A percentile compares a stretch with the other conserved stretches of the same genome.
Conservation (phyloP, 1,140 invertebrate species). For the Meloidogyne exigua region DNA sequence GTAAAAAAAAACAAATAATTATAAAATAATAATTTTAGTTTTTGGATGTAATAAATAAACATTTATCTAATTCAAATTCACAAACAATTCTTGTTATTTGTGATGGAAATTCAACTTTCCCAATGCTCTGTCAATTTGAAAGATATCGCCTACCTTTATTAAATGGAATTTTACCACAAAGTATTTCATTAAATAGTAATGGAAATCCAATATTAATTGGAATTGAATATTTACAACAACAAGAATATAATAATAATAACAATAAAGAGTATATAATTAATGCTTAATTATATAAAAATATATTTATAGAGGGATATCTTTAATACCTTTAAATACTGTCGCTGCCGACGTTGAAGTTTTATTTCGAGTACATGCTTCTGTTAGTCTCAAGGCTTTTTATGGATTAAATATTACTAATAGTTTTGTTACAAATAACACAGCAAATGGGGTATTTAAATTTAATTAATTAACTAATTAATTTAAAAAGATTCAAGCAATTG, state of each 20-base stretch:
- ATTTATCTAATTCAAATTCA: slow-evolving; percentile 26
- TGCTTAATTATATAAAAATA: too few relatives aligned
- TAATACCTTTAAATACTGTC: slow-evolving; percentile 34
- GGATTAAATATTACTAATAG: slow-evolving; percentile 87
- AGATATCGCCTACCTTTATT: slow-evolving; percentile 53
- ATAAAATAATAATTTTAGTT: slow-evolving; percentile 35
- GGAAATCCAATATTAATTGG: slow-evolving; percentile 59
- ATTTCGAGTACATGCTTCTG: slow-evolving; percentile 58
- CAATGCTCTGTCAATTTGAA: slow-evolving; percentile 44
- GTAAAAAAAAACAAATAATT: not conserved
- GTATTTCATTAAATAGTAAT: slow-evolving; percentile 50
- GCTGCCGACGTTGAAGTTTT: slow-evolving; percentile 55
- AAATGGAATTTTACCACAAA: slow-evolving; percentile 59
- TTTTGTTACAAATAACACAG: slow-evolving; percentile 83
- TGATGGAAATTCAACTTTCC: slow-evolving; percentile 50
- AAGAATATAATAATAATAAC: not conserved
- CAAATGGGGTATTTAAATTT: slow-evolving; percentile 72
- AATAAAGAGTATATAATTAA: not conserved
- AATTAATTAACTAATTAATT: not conserved
- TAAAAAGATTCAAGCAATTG: slow-evolving; percentile 29
- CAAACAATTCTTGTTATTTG: slow-evolving; percentile 54
- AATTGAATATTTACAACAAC: slow-evolving; percentile 41
- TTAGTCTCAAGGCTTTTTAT: slow-evolving; percentile 55
- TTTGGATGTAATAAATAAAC: slow-evolving; percentile 48
- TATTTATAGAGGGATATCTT: slow-evolving; percentile 26